Base-by-base conservation (phyloP, 30 jellyfish, hydroid and myxozoan species). In the Hydractinia symbiolongicarpus region DNA sequence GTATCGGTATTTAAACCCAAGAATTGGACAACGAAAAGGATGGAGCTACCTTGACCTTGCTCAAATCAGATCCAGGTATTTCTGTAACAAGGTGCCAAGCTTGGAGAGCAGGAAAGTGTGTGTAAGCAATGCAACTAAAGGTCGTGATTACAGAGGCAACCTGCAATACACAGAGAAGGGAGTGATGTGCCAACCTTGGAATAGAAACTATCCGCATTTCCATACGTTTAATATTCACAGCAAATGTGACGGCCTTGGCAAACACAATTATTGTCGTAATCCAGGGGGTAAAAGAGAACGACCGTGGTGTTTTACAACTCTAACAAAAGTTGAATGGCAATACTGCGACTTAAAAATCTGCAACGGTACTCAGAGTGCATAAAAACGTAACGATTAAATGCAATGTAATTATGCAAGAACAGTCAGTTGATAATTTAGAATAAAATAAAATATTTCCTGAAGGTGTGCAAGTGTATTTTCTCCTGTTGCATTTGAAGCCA, bases 241-340 rank as follows among this genome's bases (percentile, higher is more conserved):
- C 55, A 82, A 53, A 49, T 14, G 13, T 16, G 85, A 77, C 58
- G 94, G 94, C 2, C 86, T 83, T 13, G 94, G 94, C 54, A 61
- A 51, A n/a, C 96, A 88, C 61, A 83, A 88, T 66, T 66, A 61
- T 20, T 83, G 96, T 73, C 94, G 94, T 10, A 83, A 88, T 62
- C 96, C 96, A 6, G 93, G 93, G 8, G 96, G 96, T 9, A 57
- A 89, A 49, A 69, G 89, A 56, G 61, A 55, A 49, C 81, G 93
- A 77, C 96, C 96, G 8, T 88, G 96, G 96, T 88, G 96, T 54
- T 88, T 72, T 77, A 88, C 96, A 21, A 88, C 96, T 51, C 75
- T 82, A 53, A 88, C 93, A 9, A 71, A 64, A 2, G 44, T 19
- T 8, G 49, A 82, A 72, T 88, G 96, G 96, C 83, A 88, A 67